Percentiles rank a stretch among this genome's conserved stretches.
Evolutionary conservation across 1,140 invertebrate genomes (phyloP).

Genomic region (Chlorops oryzae): DNA sequence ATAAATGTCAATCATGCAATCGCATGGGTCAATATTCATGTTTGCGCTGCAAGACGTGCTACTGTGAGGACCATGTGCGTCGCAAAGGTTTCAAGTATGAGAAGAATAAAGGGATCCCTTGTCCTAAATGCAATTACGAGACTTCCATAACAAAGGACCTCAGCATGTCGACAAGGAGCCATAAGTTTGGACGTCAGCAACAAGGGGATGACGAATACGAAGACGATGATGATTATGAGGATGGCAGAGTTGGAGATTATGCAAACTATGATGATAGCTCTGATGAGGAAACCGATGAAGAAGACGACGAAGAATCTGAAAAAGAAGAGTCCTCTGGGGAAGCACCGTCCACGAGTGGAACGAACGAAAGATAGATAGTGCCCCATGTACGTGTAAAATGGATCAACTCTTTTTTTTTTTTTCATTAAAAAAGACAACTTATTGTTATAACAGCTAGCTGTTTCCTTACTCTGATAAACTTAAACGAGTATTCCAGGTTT

Average conservation of each 20-base stretch:
- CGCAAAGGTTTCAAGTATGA: slow-evolving; percentile 90
- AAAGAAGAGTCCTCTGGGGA: slow-evolving; percentile 51
- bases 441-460: too few relatives aligned
- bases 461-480: slow-evolving; percentile 9
- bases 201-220: slow-evolving; percentile 53
- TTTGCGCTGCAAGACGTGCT: slow-evolving; percentile 89
- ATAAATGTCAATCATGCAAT: slow-evolving; percentile 94
- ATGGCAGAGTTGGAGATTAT: slow-evolving; percentile 54
- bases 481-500: slow-evolving; percentile 12
- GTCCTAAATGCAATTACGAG: slow-evolving; percentile 89
- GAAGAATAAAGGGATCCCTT: slow-evolving; percentile 82
- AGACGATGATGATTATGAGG: slow-evolving; percentile 57
- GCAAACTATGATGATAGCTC: slow-evolving; percentile 50
- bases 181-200: slow-evolving; percentile 77
- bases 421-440: slow-evolving; percentile 4
- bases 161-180: slow-evolving; percentile 83
- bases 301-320: slow-evolving; percentile 52
- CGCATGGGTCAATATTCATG: slow-evolving; percentile 91
- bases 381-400: background rate
- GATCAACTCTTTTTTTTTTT: background rate
- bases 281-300: slow-evolving; percentile 35
- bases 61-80: slow-evolving; percentile 93
- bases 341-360: slow-evolving; percentile 22
- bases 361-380: slow-evolving; percentile 14
- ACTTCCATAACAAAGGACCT: slow-evolving; percentile 89